phyloP scores from a whole-genome alignment of 2,113 vertebrate species.

The Ellobius talpinus region DNA sequence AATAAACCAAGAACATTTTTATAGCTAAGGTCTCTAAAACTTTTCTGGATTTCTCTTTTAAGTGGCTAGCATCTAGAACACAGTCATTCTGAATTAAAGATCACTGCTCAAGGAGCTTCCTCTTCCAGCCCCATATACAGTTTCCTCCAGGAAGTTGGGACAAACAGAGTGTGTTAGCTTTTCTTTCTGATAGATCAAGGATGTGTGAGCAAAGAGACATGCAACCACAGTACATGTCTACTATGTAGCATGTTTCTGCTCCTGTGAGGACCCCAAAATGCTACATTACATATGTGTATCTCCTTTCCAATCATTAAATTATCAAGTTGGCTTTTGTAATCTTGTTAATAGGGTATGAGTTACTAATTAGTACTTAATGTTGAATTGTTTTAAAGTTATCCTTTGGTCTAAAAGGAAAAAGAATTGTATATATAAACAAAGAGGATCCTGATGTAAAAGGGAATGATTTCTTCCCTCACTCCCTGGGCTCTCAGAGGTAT shows the following conservation, averaged over 20 bases:
- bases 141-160: not conserved
- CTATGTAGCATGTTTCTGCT: not conserved
- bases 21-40: not conserved
- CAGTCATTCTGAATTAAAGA: slow-evolving; percentile 41
- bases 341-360: not conserved
- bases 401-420: not conserved
- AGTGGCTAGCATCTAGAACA: not conserved
- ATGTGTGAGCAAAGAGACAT: not conserved
- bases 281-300: too few relatives aligned
- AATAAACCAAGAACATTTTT: not conserved
- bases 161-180: not conserved
- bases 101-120: not conserved
- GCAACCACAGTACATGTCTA: not conserved
- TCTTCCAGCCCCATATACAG: not conserved
- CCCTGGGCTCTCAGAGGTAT: not conserved
- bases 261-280: not conserved
- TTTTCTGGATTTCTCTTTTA: not conserved
- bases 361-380: not conserved
- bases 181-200: not conserved
- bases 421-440: not conserved
- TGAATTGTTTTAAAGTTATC: not conserved
- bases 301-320: not conserved
- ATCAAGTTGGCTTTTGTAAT: slow-evolving; percentile 17
- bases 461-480: not conserved
- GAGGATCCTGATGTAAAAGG: slow-evolving; percentile 34